Conservation (phyloP, 2,888 invertebrate species). For the Nipponacmea schrenckii region DNA sequence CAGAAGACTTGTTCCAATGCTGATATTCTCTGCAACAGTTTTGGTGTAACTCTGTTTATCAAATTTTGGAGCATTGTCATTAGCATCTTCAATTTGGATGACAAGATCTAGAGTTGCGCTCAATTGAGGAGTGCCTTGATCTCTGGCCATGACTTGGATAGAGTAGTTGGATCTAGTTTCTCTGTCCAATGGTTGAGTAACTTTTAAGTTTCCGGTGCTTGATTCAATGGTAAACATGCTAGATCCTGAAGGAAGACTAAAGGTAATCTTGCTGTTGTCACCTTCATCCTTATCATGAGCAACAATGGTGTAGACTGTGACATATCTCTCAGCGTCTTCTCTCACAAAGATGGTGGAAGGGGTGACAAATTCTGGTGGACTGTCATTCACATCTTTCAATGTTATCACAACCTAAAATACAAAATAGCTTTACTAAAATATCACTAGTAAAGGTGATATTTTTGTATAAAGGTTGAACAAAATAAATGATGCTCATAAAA, state of each 20-base stretch:
- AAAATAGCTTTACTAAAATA: too few relatives aligned
- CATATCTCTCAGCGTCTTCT: slow-evolving; percentile 76
- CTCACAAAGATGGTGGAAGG: slow-evolving; percentile 77
- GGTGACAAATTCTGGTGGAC: slow-evolving; percentile 87
- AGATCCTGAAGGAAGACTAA: slow-evolving; percentile 68
- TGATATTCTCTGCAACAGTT: slow-evolving; percentile 64
- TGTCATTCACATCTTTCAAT: slow-evolving; percentile 87
- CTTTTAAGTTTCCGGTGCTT: slow-evolving; percentile 86
- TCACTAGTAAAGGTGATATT: neutral
- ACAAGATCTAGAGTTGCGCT: slow-evolving; percentile 37
- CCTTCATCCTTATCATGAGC: slow-evolving; percentile 84
- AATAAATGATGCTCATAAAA: too few relatives aligned
- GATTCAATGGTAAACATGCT: slow-evolving; percentile 86
- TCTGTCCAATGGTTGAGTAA: slow-evolving; percentile 87
- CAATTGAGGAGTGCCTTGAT: slow-evolving; percentile 48
- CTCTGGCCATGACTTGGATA: slow-evolving; percentile 52
- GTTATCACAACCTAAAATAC: slow-evolving; percentile 84
- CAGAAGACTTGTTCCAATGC: slow-evolving; percentile 62
- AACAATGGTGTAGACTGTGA: slow-evolving; percentile 89
- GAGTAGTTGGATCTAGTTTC: slow-evolving; percentile 53
- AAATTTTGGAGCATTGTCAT: slow-evolving; percentile 66
- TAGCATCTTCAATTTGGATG: slow-evolving; percentile 75
- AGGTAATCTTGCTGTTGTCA: slow-evolving; percentile 82
- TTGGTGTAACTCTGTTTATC: slow-evolving; percentile 49
- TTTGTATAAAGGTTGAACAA: too few relatives aligned